phyloP scores from a whole-genome alignment of 2,888 invertebrate genomes.

The Steinernema scapterisci region DNA sequence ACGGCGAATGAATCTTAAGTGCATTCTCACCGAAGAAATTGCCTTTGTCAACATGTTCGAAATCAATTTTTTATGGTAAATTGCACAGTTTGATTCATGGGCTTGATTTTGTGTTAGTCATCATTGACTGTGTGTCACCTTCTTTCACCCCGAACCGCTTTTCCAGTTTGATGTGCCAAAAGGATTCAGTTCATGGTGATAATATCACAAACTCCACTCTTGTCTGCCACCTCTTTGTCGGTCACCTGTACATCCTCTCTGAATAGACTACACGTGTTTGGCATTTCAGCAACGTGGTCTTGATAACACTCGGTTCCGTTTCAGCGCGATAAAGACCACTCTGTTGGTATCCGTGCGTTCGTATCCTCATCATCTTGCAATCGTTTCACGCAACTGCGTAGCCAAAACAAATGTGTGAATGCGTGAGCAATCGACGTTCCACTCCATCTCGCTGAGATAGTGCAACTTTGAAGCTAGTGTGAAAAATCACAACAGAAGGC shows the following conservation, averaged over 20 bases:
- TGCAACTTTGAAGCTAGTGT: background rate
- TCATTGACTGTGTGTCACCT: too few species aligned
- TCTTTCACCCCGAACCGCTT: too few species aligned
- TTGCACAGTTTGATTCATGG: too few species aligned
- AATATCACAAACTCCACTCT: background rate
- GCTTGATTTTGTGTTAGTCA: too few species aligned
- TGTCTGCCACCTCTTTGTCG: too few species aligned
- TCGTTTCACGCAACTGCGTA: background rate
- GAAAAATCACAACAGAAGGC: background rate
- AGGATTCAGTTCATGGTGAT: background rate
- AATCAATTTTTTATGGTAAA: too few species aligned
- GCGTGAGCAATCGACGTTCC: background rate
- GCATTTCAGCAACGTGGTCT: background rate
- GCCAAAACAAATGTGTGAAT: background rate
- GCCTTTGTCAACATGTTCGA: too few species aligned
- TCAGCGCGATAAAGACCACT: background rate
- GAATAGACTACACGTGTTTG: conserved; percentile 23
- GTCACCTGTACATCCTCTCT: background rate
- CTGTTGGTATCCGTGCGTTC: background rate
- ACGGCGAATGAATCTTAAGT: too few species aligned
- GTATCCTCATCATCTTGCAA: too few species aligned
- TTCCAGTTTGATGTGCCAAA: too few species aligned
- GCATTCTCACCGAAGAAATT: too few species aligned
- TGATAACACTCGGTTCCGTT: background rate
- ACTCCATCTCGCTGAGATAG: background rate